A percentile compares a stretch with the other conserved stretches of the same genome.
Conservation (phyloP, 2,113 vertebrate species). For the Syngnathus typhle region DNA sequence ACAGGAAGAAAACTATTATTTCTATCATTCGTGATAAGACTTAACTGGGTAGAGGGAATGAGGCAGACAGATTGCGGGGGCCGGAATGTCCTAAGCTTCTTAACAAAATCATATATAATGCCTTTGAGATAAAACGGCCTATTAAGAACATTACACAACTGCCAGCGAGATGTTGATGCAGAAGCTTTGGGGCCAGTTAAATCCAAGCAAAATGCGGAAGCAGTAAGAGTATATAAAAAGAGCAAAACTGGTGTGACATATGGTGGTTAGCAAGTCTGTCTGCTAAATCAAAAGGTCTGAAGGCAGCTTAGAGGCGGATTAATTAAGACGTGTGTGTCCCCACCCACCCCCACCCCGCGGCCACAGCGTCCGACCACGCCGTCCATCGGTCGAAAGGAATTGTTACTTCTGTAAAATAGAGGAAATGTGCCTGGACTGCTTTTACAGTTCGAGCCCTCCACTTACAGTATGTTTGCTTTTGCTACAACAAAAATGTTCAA, state of each 20-base stretch:
- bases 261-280: slow-evolving; percentile 19
- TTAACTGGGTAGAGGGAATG: slow-evolving; percentile 6
- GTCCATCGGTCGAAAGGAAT: slow-evolving; percentile 14
- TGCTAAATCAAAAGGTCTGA: slow-evolving; percentile 28
- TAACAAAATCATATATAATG: slow-evolving; percentile 18
- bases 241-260: slow-evolving; percentile 19
- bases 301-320: slow-evolving; percentile 35
- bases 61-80: slow-evolving; percentile 5
- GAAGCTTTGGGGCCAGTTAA: neutral
- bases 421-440: neutral
- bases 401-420: neutral
- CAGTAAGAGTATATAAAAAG: neutral
- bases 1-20: slow-evolving; percentile 2
- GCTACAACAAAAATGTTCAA: neutral
- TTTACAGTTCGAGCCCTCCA: neutral
- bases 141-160: slow-evolving; percentile 2
- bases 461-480: neutral
- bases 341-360: no score
- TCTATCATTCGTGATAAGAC: neutral
- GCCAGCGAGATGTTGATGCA: neutral
- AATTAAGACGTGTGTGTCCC: slow-evolving; percentile 29
- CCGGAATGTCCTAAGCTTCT: slow-evolving; percentile 32
- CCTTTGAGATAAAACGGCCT: slow-evolving; percentile 10
- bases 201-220: neutral
- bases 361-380: no score